Evolutionary conservation across 2,113 vertebrate species (phyloP), one percentile per base, ranked within the genome.

Genomic region (Melospiza georgiana): DNA sequence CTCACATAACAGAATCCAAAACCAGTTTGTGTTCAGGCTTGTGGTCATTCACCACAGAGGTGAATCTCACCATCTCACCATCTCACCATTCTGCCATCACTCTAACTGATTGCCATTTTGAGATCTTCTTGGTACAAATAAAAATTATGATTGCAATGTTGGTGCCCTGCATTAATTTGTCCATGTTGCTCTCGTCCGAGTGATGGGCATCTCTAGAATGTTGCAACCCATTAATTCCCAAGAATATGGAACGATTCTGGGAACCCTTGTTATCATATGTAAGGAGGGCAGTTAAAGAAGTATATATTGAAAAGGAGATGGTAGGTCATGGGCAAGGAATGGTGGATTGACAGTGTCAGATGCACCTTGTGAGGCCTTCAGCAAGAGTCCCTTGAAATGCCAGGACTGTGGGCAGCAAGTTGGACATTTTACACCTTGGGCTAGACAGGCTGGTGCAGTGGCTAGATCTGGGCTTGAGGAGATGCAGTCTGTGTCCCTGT

Each of bases 391-490:
- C 16, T 30, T 65, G 51, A 59, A 78, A 66, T 33, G 28, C 13
- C 35, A 65, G 39, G 15, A 59, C 15, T 11, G 15, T 33, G 19
- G 39, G 48, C n/a, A 31, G 20, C 12, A 84, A 20, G 16, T 4
- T 54, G 73, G 31, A 28, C 3, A 2, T 15, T 84, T 48, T 54
- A 11, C 13, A 66, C n/a, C 0, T 0, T 57, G 62, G 20, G 23
- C 48, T 31, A 19, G 51, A 11, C 8, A 61, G 43, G 14, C 37
- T 89, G 41, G 15, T 49, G 25, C 16, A 33, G 31, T 15, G 23
- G 11, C 20, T 67, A 31, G 12, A 67, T 16, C 21, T 2, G 1
- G 12, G 12, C 33, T n/a, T 57, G 35, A 59, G 39, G 52, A 76
- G 4, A 57, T 1, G 3, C 9, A 63, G 43, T 5, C 49, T 35